Conservation (phyloP, 2,113 vertebrate species). For the Tringa solitaria region DNA sequence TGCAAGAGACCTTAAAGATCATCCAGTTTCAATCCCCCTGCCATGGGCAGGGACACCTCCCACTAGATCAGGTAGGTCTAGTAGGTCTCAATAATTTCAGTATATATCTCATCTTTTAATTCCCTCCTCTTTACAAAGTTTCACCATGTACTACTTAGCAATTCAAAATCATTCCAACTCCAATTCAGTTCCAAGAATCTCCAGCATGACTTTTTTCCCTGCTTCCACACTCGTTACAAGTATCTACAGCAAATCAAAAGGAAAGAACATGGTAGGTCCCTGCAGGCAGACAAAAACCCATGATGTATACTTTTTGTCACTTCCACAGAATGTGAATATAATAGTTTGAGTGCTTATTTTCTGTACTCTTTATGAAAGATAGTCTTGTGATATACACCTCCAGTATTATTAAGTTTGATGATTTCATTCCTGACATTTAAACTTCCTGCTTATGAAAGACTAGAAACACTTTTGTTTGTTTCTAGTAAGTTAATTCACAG, state of each 20-base stretch:
- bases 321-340: neutral
- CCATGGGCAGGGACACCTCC: neutral
- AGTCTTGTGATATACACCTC: neutral
- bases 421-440: conserved; percentile 6
- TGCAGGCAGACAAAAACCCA: neutral
- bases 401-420: neutral
- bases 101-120: neutral
- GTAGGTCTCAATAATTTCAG: neutral
- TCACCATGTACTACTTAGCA: neutral
- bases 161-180: neutral
- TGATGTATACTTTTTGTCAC: neutral
- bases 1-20: too few relatives aligned
- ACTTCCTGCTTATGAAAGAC: neutral
- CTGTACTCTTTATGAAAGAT: neutral
- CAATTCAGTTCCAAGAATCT: neutral
- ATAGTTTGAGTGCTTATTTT: neutral
- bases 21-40: neutral
- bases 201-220: neutral
- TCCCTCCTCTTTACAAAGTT: neutral
- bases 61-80: neutral
- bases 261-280: neutral
- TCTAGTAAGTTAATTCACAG: neutral
- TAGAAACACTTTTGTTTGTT: neutral
- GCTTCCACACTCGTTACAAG: neutral
- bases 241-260: neutral